Conservation (phyloP, 2,888 invertebrate genomes). For the Synergus japonicus region DNA sequence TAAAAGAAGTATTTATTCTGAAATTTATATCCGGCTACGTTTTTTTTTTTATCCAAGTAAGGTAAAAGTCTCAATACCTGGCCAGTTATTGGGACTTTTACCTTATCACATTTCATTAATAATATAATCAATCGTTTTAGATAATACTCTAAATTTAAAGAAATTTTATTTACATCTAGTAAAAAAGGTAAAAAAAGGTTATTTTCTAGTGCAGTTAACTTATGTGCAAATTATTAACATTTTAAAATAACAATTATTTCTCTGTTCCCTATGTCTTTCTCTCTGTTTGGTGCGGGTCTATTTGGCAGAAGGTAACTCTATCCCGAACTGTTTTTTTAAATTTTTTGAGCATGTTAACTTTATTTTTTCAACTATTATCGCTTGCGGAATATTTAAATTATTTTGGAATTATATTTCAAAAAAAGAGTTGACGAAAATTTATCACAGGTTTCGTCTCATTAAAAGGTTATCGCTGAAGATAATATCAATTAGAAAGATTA, state of each 20-base stretch:
- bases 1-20: neutral
- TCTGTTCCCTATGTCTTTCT: constrained; percentile 76
- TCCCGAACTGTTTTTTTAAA: constrained; percentile 61
- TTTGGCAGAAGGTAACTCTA: constrained; percentile 77
- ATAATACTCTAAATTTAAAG: constrained; percentile 13
- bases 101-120: neutral
- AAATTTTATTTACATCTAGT: neutral
- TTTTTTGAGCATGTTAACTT: constrained; percentile 26
- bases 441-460: neutral
- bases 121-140: neutral
- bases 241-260: constrained; percentile 69
- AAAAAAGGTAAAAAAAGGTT: neutral
- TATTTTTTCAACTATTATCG: neutral
- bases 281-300: constrained; percentile 76
- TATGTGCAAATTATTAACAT: neutral
- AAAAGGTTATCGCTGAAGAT: neutral
- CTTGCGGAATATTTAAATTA: neutral
- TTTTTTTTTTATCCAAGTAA: too few species aligned
- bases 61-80: too few species aligned
- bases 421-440: neutral
- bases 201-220: neutral
- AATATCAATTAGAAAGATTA: neutral
- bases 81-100: too few species aligned
- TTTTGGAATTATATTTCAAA: neutral
- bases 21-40: too few species aligned